Base-by-base conservation (phyloP, 2,888 invertebrate species). In the Bellardia bayeri region DNA sequence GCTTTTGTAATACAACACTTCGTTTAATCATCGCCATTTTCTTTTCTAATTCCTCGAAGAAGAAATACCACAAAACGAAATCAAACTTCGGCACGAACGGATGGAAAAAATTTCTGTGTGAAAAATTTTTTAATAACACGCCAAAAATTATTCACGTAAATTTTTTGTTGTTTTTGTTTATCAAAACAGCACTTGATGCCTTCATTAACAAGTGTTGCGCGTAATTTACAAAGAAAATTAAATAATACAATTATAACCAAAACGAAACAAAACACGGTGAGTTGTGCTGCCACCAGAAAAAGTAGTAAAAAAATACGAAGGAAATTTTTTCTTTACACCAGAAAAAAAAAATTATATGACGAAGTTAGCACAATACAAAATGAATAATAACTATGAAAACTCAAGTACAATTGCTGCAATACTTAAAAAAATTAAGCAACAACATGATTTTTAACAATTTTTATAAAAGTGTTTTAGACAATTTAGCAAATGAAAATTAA, bases 211-310 rank as follows among this genome's bases (percentile, higher is more conserved):
- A 91, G 89, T 90, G 90, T 90, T 90, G 90, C 88, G 90, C 91
- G 89, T 90, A 90, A 85, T 79, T 80, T 71, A 54, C 30, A 49
- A 82, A 80, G 42, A 80, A 82, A 16, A 76, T 81, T 82, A 74
- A 82, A 71, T 66, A 74, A 80, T 51, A 64, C 14, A 75, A 74
- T 82, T 80, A 64, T 71, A 80, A 74, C n/a, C 13, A 89, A 90
- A 90, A 90, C 90, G 82, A 91, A 90, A 90, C 89, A 90, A 89
- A 91, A 90, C 85, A 91, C 90, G 91, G 91, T 91, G 91, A 91
- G 91, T 91, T 91, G 89, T 88, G 90, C 90, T 63, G 91, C 91
- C 90, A 89, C 88, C 89, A 88, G 74, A 88, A 82, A 69, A 23
- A 54, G 49, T 56, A 71, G 68, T 16, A 54, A 72, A 74, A 74